Base-by-base conservation (phyloP, 2,797 vertebrate species). In the Sciurus vulgaris region DNA sequence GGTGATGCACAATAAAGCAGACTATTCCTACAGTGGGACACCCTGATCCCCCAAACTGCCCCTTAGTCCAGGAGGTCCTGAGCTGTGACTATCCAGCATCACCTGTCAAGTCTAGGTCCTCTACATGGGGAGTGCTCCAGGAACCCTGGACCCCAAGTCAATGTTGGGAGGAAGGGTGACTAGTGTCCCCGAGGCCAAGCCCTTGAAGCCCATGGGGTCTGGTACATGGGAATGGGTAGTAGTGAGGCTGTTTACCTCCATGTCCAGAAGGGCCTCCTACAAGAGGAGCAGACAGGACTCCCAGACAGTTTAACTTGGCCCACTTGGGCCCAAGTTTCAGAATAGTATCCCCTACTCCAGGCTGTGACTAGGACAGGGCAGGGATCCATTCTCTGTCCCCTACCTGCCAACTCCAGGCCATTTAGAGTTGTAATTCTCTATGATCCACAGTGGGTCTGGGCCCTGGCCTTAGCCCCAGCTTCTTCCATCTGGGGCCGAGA, bases 1-100 rank as follows among this genome's bases (percentile, higher is more conserved):
- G 97, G 99, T 99, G 98, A 99, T 99, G 99, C 99, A 99, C 99
- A 99, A 99, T 98, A 99, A 99, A 98, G 99, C 99, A 96, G 99
- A 99, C 98, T 99, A 99, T 98, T 99, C 99, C 20, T 99, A 99
- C 99, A 99, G 99, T 0, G 99, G 99, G 61, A 99, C 99, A 11
- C 99, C 99, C 18, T 99, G 98, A 99, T 96, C 38, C 3, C 73
- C 41, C 3, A 22, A n/a, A 12, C 83, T 12, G 20, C 54, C 51
- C 83, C 38, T 59, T 5, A 4, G 51, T 70, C 77, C 54, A 5
- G 73, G 83, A 94, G 56, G 72, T 67, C 86, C 56, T 73, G n/a
- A 74, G 41, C 74, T 12, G 12, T 70, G 90, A 59, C 94, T 93
- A 51, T 87, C 72, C 51, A 59, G 11, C 35, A 81, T 89, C 83